phyloP scores from a whole-genome alignment of 1,140 invertebrate species.

The Chrysopa pallens region DNA sequence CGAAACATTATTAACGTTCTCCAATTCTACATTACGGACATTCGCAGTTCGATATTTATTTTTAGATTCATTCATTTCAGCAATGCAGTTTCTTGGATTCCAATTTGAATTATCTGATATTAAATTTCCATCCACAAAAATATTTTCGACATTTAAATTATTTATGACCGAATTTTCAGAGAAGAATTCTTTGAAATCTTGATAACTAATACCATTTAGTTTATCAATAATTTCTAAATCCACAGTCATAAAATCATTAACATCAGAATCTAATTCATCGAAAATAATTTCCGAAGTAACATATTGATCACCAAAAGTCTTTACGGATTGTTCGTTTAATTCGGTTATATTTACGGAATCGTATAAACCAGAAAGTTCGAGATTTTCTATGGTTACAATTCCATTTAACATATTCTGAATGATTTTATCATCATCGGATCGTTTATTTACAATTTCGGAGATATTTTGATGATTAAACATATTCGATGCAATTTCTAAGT shows the following conservation, averaged over 20 bases:
- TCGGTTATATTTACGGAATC: conserved; percentile 21
- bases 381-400: conserved; percentile 21
- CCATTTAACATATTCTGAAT: conserved; percentile 17
- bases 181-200: no score
- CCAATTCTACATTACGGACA: no score
- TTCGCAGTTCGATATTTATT: no score
- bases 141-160: conserved; percentile 5
- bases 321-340: conserved; percentile 18
- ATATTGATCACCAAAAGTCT: conserved; percentile 17
- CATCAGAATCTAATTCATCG: conserved; percentile 9
- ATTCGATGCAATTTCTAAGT: conserved; percentile 16
- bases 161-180: no score
- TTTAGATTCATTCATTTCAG: no score
- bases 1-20: no score
- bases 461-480: conserved; percentile 21
- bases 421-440: conserved; percentile 21
- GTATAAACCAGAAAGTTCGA: conserved; percentile 16
- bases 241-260: conserved; percentile 2
- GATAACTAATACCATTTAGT: conserved; percentile 10
- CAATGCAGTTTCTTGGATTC: no score
- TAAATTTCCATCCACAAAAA: conserved; percentile 12
- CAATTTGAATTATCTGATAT: no score
- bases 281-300: conserved; percentile 14
- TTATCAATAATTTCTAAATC: conserved; percentile 11
- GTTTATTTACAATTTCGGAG: conserved; percentile 22